phyloP scores from a whole-genome alignment of 2,113 vertebrate genomes.

The Laticauda colubrina region DNA sequence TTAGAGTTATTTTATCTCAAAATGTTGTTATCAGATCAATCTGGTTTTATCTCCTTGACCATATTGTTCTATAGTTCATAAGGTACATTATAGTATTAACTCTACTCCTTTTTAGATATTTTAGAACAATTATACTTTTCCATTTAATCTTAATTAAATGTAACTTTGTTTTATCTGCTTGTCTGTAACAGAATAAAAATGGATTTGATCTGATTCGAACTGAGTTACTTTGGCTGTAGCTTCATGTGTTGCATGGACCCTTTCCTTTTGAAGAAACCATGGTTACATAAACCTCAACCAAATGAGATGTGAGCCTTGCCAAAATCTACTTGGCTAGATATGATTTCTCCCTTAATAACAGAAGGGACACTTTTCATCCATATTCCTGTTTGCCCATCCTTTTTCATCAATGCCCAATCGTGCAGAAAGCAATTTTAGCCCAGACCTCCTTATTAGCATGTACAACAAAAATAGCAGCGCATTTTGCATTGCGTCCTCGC shows the following conservation, averaged over 20 bases:
- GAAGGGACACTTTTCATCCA: neutral
- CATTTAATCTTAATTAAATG: neutral
- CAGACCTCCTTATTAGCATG: slow-evolving; percentile 45
- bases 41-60: neutral
- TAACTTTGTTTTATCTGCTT: neutral
- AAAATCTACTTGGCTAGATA: neutral
- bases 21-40: neutral
- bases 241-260: neutral
- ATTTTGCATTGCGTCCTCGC: slow-evolving; percentile 49
- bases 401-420: slow-evolving; percentile 20
- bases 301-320: neutral
- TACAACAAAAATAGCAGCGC: slow-evolving; percentile 58
- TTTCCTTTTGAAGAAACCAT: neutral
- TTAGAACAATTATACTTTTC: neutral
- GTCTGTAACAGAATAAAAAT: neutral
- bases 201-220: neutral
- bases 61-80: neutral
- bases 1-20: neutral
- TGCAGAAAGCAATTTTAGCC: slow-evolving; percentile 34
- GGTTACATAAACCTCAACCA: neutral
- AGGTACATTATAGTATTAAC: neutral
- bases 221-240: neutral
- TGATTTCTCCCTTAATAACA: neutral
- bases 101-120: neutral
- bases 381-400: neutral